Base-by-base conservation (phyloP, 1,140 invertebrate genomes). In the Calliopsis andreniformis region DNA sequence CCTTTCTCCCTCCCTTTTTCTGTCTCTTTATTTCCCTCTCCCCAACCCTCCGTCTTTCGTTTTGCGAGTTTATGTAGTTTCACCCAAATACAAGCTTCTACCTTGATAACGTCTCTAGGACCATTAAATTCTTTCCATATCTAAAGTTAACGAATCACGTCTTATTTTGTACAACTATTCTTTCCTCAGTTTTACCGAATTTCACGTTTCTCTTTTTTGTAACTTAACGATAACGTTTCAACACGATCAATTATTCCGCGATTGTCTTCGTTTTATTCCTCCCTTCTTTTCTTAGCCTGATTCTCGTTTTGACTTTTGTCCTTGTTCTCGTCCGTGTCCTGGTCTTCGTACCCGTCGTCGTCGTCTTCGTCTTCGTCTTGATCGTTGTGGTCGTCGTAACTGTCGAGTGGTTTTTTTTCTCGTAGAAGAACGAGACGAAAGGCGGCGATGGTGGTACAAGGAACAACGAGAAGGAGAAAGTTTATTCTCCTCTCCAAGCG, bases 381-480 rank as follows among this genome's bases (percentile, higher is more conserved):
- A 30, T 10, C 43, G 30, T 43, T 14, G 2, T 10, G 8, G 4
- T 18, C 25, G 35, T 20, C 30, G 14, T 4, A 43, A 18, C 58
- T 25, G 28, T 59, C 56, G 49, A 64, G 18, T 45, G 55, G 66
- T 58, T n/a, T 76, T 83, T 39, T 68, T 59, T 66, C 20, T 35
- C 69, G 61, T 76, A 32, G 1, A 32, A 56, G 49, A 56, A 61
- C 63, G 83, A 80, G 25, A 45, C 39, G 56, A 68, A 66, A 69
- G 49, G n/a, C 45, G 58, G 32, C 55, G 18, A 70, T 42, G 18
- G 75, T 42, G 59, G n/a, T 64, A 70, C 49, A 51, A 64, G 53
- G 79, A 58, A 51, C 63, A 53, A 77, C 73, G 77, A 82, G 58
- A 76, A 85, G 79, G 87, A 87, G 87, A 88, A 88, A 88, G 87